Base-by-base conservation (phyloP, 2,113 vertebrate species). In the Cololabis saira region DNA sequence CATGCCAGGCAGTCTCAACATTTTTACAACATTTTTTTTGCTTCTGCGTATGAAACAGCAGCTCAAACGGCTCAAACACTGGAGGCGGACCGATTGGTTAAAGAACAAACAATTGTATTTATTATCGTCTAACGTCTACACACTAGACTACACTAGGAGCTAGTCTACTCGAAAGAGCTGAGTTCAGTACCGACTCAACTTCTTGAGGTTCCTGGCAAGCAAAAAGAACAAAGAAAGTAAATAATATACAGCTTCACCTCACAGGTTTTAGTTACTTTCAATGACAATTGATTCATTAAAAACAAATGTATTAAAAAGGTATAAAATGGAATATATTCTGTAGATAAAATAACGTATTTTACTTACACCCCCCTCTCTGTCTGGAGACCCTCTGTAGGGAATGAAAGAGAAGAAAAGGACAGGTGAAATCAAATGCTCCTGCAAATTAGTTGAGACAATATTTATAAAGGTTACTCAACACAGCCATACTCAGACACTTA, bases 301-400 rank as follows among this genome's bases (percentile, higher is more conserved):
- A 12, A 16, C 6, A n/a, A 13, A 76, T 65, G 40, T 37, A 56
- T 0, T 53, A 3, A n/a, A n/a, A n/a, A n/a, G n/a, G n/a, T 67
- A 69, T 54, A 0, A 43, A 68, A 30, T 10, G 5, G 9, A 12
- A 8, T 45, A 60, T 30, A 55, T 61, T 41, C 8, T 42, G 55
- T 41, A 59, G 41, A 62, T 21, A 16, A 16, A 58, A 78, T 44
- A 7, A 14, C 48, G 10, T 72, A 0, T 16, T 37, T 72, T 94
- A 98, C 98, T 98, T 95, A 99, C 98, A 77, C 93, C 94, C 76
- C 94, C 94, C 2, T 99, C 98, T 94, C 96, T 94, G 90, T 99
- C 97, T 0, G 97, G 98, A 0, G 97, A 99, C 71, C 98, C 98
- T 67, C 98, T 99, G 93, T 59, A 90, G 82, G 71, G 66, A 11